These are phyloP conservation scores for Acipenser oxyrinchus DNA, from an alignment of 2,797 vertebrate genomes.

Conservation along the genomic window DNA sequence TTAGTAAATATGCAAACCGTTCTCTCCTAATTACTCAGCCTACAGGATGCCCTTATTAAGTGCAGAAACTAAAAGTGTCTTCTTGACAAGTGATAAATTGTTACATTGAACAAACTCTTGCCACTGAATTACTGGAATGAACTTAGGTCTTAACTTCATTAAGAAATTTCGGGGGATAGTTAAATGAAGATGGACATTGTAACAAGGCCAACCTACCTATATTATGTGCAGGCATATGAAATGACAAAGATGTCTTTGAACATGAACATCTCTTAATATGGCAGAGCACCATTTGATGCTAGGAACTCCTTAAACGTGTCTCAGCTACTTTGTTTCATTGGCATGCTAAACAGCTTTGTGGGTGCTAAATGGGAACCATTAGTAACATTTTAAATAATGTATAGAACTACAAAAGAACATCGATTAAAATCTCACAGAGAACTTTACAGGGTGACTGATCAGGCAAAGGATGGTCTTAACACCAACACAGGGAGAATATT, in stretches of 20 bases:
- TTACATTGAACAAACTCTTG: constrained; percentile 88
- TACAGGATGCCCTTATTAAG: constrained; percentile 97
- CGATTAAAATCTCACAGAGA: constrained; percentile 49
- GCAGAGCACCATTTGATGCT: background rate
- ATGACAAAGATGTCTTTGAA: constrained; percentile 46
- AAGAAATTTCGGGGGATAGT: constrained; percentile 83
- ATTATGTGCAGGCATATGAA: constrained; percentile 42
- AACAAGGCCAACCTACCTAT: constrained; percentile 65
- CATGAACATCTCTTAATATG: constrained; percentile 36
- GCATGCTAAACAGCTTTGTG: constrained; percentile 39
- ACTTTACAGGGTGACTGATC: constrained; percentile 49
- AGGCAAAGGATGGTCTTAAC: constrained; percentile 34
- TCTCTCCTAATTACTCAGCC: constrained; percentile 96
- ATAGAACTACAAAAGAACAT: constrained; percentile 36
- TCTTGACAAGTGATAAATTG: constrained; percentile 99
- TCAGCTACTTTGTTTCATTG: constrained; percentile 40
- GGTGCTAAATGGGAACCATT: constrained; percentile 53
- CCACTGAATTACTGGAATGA: constrained; percentile 79
- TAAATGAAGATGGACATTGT: constrained; percentile 84
- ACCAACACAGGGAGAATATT: constrained; percentile 53
- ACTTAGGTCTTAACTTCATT: constrained; percentile 97
- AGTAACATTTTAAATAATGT: constrained; percentile 58
- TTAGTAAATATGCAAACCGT: constrained; percentile 99
- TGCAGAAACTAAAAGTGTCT: constrained; percentile 93
- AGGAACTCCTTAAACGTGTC: constrained; percentile 18